Evolutionary conservation across 2,113 vertebrate species (phyloP).

Genomic region (Maccullochella peelii): DNA sequence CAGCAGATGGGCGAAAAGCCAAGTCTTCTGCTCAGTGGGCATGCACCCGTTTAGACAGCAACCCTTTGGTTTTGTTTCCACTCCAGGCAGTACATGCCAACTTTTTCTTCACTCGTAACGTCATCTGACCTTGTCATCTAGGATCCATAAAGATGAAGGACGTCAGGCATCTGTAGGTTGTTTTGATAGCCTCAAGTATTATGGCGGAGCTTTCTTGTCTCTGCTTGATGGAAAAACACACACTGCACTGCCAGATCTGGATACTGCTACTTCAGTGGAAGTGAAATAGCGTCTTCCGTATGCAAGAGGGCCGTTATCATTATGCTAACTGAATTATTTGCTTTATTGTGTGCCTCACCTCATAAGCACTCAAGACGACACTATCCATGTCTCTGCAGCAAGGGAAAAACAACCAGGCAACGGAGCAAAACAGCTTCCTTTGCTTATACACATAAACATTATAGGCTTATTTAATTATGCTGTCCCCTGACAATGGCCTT

Average conservation of each 20-base stretch:
- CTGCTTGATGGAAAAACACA: slow-evolving; percentile 50
- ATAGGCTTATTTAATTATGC: slow-evolving; percentile 76
- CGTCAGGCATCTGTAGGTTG: slow-evolving; percentile 51
- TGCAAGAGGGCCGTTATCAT: slow-evolving; percentile 72
- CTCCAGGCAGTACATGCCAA: slow-evolving; percentile 56
- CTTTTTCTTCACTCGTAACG: slow-evolving; percentile 42
- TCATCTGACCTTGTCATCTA: slow-evolving; percentile 76
- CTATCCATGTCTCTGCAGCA: slow-evolving; percentile 71
- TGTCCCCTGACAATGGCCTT: slow-evolving; percentile 52
- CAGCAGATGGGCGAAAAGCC: slow-evolving; percentile 65
- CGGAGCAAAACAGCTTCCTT: slow-evolving; percentile 65
- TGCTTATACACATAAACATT: slow-evolving; percentile 73
- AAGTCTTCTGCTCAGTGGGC: slow-evolving; percentile 64
- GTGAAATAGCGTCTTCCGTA: slow-evolving; percentile 62
- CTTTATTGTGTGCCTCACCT: slow-evolving; percentile 70
- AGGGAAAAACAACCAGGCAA: slow-evolving; percentile 57
- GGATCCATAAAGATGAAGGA: slow-evolving; percentile 74
- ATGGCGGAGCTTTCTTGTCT: slow-evolving; percentile 44
- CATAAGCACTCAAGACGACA: slow-evolving; percentile 60
- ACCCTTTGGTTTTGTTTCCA: slow-evolving; percentile 59
- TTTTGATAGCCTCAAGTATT: slow-evolving; percentile 66
- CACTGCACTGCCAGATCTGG: slow-evolving; percentile 12
- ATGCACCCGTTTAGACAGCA: slow-evolving; percentile 57
- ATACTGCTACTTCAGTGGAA: slow-evolving; percentile 48
- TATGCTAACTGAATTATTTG: slow-evolving; percentile 81